A percentile compares a stretch with the other conserved stretches of the same genome.
phyloP scores from a whole-genome alignment of 2,888 invertebrate species.

The Incurvaria masculella region DNA sequence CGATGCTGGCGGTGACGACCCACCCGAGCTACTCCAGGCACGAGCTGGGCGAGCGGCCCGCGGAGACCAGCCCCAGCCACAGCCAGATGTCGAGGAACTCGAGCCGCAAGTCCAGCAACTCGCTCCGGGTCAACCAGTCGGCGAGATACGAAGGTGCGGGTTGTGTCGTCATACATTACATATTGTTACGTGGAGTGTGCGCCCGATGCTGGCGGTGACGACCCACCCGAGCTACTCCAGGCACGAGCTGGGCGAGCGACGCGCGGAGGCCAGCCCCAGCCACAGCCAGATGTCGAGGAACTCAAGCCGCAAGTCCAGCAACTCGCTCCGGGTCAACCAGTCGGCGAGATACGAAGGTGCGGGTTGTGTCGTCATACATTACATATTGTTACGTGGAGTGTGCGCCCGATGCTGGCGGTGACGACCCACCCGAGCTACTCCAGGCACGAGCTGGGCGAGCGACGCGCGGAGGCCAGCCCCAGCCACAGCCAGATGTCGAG shows the following conservation, averaged over 20 bases:
- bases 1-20: constrained; percentile 83
- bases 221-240: constrained; percentile 66
- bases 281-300: constrained; percentile 87
- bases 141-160: constrained; percentile 78
- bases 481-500: constrained; percentile 84
- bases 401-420: constrained; percentile 87
- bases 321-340: constrained; percentile 82
- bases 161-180: no score
- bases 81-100: constrained; percentile 89
- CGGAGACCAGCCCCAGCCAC: constrained; percentile 70
- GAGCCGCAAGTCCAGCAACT: constrained; percentile 89
- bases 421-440: constrained; percentile 68
- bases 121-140: constrained; percentile 79
- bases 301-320: constrained; percentile 89
- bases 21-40: constrained; percentile 66
- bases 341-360: constrained; percentile 78
- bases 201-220: constrained; percentile 88
- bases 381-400: constrained; percentile 74
- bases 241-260: constrained; percentile 65
- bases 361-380: no score
- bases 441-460: constrained; percentile 66
- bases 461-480: constrained; percentile 67
- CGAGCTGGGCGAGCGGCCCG: constrained; percentile 64
- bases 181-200: constrained; percentile 75
- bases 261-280: constrained; percentile 68